Evolutionary conservation across 2,113 vertebrate genomes (phyloP), one percentile per base, ranked within the genome.

Genomic region (Sebastes schlegelii): DNA sequence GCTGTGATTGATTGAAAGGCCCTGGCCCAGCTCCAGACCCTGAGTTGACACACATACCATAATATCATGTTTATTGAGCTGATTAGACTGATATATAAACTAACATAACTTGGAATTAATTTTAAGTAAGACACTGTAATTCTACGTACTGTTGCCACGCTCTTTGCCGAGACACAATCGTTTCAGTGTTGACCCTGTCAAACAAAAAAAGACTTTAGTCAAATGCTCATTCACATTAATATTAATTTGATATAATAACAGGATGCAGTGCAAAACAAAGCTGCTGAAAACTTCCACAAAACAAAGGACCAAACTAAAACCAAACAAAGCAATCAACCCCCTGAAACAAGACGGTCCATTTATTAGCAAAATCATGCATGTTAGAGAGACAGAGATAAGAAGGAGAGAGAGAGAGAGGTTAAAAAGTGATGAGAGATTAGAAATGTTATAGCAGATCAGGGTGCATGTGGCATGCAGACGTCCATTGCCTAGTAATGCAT

Each of bases 151-250:
- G 96, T 94, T 97, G 95, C 97, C 97, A 92, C 98, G 97, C 91
- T 99, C 98, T 98, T 99, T 99, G 89, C 98, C 98, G 86, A 99
- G 97, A 96, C 98, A 99, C 91, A 99, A 95, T 88, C 98, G 96
- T 96, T 99, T 99, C 96, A 99, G 94, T 83, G 98, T 99, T 86
- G 98, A 96, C 98, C 98, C 98, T 96, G 26, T 4, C 45, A 85
- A 45, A 90, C 10, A 92, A 86, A 81, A 68, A 58, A 61, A 46
- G 1, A 17, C 11, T 65, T 65, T 13, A 81, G 7, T 49, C 42
- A 62, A 57, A 68, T 43, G 6, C 14, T 52, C 2, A 16, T 16
- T 48, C 5, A 10, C 23, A 43, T 51, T 14, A 63, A 76, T 26
- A 75, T 76, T 79, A 48, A 34, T 34, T 34, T 34, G 34, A 34